Percentiles rank a stretch among this genome's conserved stretches.
Conservation (phyloP, 2,888 invertebrate species). For the Drosophila lacicola region DNA sequence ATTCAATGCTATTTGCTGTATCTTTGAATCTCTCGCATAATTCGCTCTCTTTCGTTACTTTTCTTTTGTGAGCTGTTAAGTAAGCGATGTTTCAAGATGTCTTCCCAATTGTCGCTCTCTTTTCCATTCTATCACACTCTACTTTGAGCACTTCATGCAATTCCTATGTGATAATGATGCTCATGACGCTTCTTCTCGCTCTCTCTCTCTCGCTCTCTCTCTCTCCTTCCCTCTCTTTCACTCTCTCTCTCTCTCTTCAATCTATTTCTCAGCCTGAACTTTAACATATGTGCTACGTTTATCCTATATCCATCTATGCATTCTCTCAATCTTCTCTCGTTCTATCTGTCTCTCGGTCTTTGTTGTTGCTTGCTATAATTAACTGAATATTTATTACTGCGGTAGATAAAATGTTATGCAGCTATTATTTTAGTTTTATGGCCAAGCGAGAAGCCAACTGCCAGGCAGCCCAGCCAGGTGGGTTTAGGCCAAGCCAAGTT, state of each 20-base stretch:
- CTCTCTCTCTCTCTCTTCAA: not conserved
- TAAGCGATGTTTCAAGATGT: too few species aligned
- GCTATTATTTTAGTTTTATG: constrained; percentile 80
- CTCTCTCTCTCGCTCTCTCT: not conserved
- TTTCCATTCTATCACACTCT: too few species aligned
- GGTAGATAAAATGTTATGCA: constrained; percentile 81
- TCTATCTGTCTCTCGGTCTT: not conserved
- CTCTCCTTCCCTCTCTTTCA: not conserved
- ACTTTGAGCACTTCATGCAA: too few species aligned
- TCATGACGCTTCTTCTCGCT: too few species aligned
- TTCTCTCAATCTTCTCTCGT: not conserved
- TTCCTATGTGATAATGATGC: too few species aligned
- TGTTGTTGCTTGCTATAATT: constrained; percentile 63
- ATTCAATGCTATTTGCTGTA: too few species aligned
- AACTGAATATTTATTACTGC: constrained; percentile 79
- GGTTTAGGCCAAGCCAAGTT: constrained; percentile 60
- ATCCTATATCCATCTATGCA: not conserved
- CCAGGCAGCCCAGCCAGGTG: constrained; percentile 52
- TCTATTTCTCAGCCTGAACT: too few species aligned
- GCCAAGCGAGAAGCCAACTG: constrained; percentile 58
- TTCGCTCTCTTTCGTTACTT: too few species aligned
- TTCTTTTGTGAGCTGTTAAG: too few species aligned
- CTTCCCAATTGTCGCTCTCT: too few species aligned
- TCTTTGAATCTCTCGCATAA: too few species aligned
- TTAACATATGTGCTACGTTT: too few species aligned